Percentiles rank a stretch among this genome's conserved stretches.
Evolutionary conservation across 1,140 invertebrate genomes (phyloP).

Genomic region (Drosophila novamexicana): DNA sequence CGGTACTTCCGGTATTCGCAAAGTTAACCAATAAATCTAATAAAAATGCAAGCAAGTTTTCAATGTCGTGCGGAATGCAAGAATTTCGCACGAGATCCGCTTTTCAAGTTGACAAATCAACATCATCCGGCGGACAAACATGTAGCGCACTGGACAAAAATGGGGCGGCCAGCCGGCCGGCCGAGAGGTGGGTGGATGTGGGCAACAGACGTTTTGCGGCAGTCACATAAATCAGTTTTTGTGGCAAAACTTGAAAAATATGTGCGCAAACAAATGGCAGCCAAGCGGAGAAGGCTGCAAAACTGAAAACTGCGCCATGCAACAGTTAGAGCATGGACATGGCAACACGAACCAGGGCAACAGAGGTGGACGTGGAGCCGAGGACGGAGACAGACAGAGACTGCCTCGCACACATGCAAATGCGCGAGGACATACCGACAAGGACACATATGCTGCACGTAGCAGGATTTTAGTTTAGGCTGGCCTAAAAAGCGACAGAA

Average conservation of each 20-base stretch:
- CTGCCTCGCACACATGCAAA: constrained; percentile 51
- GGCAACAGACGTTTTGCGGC: constrained; percentile 51
- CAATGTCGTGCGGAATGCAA: constrained; percentile 67
- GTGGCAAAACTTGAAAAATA: constrained; percentile 78
- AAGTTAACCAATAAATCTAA: constrained; percentile 51
- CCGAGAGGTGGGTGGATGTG: constrained; percentile 3
- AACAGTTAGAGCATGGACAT: constrained; percentile 64
- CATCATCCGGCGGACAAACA: constrained; percentile 76
- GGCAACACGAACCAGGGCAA: constrained; percentile 6
- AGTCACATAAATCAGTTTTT: constrained; percentile 76
- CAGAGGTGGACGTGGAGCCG: neutral
- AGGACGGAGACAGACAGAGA: constrained; percentile 9
- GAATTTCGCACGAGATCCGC: constrained; percentile 72
- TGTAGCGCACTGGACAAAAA: constrained; percentile 16
- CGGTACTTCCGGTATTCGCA: constrained; percentile 6
- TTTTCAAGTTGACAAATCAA: constrained; percentile 82
- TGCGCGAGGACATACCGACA: constrained; percentile 34
- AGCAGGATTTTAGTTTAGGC: constrained; percentile 65
- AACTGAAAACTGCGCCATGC: constrained; percentile 57
- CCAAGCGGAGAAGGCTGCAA: constrained; percentile 37
- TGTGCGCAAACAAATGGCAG: constrained; percentile 75
- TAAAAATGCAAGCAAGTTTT: constrained; percentile 43
- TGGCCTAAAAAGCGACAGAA: constrained; percentile 8
- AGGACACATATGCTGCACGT: constrained; percentile 65
- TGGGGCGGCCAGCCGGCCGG: constrained; percentile 9